Evolutionary conservation across 2,113 vertebrate genomes (phyloP).

Genomic region (Cololabis saira): DNA sequence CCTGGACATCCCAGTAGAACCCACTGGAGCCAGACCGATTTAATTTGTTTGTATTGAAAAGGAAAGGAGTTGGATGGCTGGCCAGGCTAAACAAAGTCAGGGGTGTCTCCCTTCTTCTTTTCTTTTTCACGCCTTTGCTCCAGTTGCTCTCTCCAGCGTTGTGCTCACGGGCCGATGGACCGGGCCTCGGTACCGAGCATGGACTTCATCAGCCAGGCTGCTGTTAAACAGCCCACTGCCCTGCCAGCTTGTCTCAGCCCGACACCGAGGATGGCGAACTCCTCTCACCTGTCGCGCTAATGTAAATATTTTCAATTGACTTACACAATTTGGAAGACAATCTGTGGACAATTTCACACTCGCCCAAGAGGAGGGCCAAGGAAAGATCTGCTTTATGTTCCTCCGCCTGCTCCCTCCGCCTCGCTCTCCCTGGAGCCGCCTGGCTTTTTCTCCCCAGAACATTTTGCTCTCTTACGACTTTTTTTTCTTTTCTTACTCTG

Average conservation of each 20-base stretch:
- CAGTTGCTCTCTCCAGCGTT: constrained; percentile 25
- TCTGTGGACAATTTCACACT: constrained; percentile 71
- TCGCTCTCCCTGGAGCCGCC: constrained; percentile 26
- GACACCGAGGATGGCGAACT: constrained; percentile 45
- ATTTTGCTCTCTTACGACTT: not conserved
- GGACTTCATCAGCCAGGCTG: constrained; percentile 70
- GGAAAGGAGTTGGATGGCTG: too few species aligned
- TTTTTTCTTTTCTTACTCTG: constrained; percentile 9
- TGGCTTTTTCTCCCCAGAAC: constrained; percentile 42
- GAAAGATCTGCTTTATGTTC: constrained; percentile 62
- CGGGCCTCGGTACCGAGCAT: constrained; percentile 63
- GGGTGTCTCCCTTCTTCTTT: not conserved
- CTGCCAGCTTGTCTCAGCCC: constrained; percentile 52
- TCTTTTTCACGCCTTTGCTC: not conserved
- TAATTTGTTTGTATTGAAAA: too few species aligned
- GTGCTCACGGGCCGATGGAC: constrained; percentile 26
- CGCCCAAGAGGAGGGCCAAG: constrained; percentile 56
- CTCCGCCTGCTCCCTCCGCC: constrained; percentile 26
- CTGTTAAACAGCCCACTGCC: constrained; percentile 61
- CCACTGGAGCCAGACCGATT: too few species aligned
- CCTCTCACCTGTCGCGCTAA: constrained; percentile 64
- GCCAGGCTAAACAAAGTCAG: not conserved
- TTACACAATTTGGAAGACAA: constrained; percentile 70
- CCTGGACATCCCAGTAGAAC: too few species aligned
- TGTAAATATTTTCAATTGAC: constrained; percentile 79